phyloP scores from a whole-genome alignment of 2,797 vertebrate genomes.

The Rallus crepitans region DNA sequence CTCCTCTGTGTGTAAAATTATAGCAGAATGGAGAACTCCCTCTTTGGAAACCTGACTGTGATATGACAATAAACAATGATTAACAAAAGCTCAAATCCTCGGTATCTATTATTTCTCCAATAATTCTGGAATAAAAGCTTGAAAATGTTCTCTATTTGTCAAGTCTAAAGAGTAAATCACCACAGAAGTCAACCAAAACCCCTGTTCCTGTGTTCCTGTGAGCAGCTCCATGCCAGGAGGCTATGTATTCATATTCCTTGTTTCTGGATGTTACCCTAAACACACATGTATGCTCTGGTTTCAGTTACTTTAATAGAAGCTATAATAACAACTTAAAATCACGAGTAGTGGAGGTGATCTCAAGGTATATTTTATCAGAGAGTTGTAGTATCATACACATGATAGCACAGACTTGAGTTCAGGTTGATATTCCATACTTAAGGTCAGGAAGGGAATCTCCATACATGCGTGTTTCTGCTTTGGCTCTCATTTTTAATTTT shows the following conservation, averaged over 20 bases:
- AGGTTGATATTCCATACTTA: neutral
- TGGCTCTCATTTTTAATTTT: neutral
- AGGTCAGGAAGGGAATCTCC: neutral
- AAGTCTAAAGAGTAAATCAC: neutral
- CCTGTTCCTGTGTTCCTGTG: accelerated
- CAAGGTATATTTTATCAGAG: neutral
- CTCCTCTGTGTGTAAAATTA: neutral
- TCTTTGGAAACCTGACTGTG: neutral
- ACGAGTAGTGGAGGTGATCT: neutral
- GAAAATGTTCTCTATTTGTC: neutral
- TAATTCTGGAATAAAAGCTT: neutral
- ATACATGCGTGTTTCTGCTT: neutral
- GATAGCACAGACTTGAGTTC: neutral
- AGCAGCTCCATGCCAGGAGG: neutral
- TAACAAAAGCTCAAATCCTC: neutral
- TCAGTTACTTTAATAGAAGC: neutral
- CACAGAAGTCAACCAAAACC: neutral
- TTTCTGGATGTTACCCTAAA: neutral
- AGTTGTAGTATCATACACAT: neutral
- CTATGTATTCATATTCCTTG: neutral
- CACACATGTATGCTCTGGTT: accelerated
- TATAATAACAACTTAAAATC: neutral
- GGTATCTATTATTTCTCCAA: neutral
- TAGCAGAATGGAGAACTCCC: neutral
- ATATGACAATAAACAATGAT: neutral